These are phyloP conservation scores for Gallirallus australis DNA, from an alignment of 2,797 vertebrate species.

Conservation along the genomic window DNA sequence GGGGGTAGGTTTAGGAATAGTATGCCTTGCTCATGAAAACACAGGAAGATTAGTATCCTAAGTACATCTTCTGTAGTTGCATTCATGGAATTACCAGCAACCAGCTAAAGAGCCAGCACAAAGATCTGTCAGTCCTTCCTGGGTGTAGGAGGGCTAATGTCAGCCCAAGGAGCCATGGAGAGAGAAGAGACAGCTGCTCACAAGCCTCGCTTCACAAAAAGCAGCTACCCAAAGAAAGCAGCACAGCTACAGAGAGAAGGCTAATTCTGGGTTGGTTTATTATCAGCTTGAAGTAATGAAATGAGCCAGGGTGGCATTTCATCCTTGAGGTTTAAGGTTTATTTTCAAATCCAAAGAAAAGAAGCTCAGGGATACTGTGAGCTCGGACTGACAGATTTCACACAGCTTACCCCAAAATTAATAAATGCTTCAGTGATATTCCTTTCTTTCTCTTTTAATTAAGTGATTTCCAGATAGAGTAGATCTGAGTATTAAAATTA, in stretches of 20 bases:
- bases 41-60: background rate
- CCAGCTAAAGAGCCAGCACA: fast-evolving
- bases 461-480: slow-evolving; percentile 33
- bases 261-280: slow-evolving; percentile 8
- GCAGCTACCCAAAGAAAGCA: background rate
- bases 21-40: background rate
- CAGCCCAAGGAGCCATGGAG: background rate
- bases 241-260: fast-evolving
- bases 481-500: slow-evolving; percentile 22
- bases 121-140: background rate
- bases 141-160: background rate
- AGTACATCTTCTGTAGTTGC: background rate
- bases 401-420: slow-evolving; percentile 52
- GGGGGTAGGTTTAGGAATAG: background rate
- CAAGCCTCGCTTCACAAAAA: background rate
- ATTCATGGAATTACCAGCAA: background rate
- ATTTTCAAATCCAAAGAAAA: slow-evolving; percentile 52
- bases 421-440: slow-evolving; percentile 15
- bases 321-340: slow-evolving; percentile 46
- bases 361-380: slow-evolving; percentile 9
- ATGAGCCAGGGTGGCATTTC: background rate
- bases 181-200: background rate
- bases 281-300: slow-evolving; percentile 15
- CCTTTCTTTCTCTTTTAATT: slow-evolving; percentile 49
- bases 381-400: slow-evolving; percentile 24